These are phyloP conservation scores for Oedothorax gibbosus DNA, from an alignment of 1,140 invertebrate genomes.

Conservation along the genomic window DNA sequence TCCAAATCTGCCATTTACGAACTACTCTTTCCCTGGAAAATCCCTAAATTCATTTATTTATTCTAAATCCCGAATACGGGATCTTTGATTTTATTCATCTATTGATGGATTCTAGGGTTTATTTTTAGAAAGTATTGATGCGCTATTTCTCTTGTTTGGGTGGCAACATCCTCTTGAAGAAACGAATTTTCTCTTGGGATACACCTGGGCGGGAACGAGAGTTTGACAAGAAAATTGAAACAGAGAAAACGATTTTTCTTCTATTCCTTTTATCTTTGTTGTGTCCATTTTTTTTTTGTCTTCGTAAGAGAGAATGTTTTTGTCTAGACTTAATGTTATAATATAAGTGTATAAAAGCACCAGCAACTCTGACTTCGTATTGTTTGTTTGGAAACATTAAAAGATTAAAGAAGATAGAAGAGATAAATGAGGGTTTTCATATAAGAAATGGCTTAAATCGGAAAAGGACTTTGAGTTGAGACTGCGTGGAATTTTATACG, in stretches of 20 bases:
- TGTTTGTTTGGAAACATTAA: too few species aligned
- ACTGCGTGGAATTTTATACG: too few species aligned
- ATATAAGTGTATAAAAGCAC: too few species aligned
- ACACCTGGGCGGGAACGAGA: not conserved
- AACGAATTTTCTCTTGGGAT: not conserved
- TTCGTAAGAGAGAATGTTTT: not conserved
- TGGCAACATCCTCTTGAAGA: not conserved
- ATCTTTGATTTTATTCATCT: not conserved
- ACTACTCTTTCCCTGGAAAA: not conserved
- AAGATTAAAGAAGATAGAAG: too few species aligned
- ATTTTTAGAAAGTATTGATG: conserved; percentile 27
- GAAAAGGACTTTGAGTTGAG: too few species aligned
- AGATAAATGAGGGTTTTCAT: too few species aligned
- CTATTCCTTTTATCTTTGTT: too few species aligned
- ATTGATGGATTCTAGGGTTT: not conserved
- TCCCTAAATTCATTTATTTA: not conserved
- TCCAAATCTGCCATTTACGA: too few species aligned
- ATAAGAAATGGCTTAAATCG: too few species aligned
- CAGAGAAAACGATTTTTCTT: not conserved
- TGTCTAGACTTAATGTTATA: not conserved
- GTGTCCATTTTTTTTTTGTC: too few species aligned
- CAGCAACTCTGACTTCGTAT: too few species aligned
- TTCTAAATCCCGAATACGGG: not conserved
- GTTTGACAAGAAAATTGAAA: conserved; percentile 23
- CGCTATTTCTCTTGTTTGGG: conserved; percentile 5